These are phyloP conservation scores for Ophion costatus DNA, from an alignment of 2,888 invertebrate genomes.

Conservation along the genomic window DNA sequence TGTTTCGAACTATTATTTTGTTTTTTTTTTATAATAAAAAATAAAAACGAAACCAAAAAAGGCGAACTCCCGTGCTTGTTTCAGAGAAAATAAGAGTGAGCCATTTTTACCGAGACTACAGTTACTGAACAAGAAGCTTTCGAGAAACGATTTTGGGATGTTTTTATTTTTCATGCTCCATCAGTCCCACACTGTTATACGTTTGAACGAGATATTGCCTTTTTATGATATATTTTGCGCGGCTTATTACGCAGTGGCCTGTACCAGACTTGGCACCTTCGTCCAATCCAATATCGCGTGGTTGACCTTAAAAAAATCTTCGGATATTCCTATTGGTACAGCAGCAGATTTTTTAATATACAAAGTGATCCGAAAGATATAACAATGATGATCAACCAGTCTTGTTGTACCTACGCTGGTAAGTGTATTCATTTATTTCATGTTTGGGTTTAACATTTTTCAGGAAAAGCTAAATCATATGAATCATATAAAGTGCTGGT, in stretches of 20 bases:
- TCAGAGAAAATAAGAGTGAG: slow-evolving; percentile 73
- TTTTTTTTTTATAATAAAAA: not conserved
- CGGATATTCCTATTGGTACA: slow-evolving; percentile 10
- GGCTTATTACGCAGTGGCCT: not conserved
- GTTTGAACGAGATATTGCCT: slow-evolving; percentile 4
- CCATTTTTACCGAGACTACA: slow-evolving; percentile 13
- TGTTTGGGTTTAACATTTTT: not conserved
- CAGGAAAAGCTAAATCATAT: no score
- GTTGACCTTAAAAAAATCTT: not conserved
- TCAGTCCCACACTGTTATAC: not conserved
- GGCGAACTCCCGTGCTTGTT: slow-evolving; percentile 73
- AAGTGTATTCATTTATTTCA: not conserved
- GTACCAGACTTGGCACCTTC: not conserved
- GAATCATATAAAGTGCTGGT: no score
- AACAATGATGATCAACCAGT: not conserved
- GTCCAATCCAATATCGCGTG: not conserved
- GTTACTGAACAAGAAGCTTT: not conserved
- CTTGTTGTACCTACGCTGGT: slow-evolving; percentile 12
- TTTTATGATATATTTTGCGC: not conserved
- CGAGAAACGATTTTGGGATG: not conserved
- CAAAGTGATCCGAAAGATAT: not conserved
- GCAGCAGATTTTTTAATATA: not conserved
- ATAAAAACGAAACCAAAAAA: slow-evolving; percentile 65
- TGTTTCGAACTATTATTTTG: not conserved
- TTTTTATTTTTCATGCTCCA: slow-evolving; percentile 1